Evolutionary conservation across 2,888 invertebrate species (phyloP), one percentile per base, ranked within the genome.

Genomic region (Lithophane ornitopus): DNA sequence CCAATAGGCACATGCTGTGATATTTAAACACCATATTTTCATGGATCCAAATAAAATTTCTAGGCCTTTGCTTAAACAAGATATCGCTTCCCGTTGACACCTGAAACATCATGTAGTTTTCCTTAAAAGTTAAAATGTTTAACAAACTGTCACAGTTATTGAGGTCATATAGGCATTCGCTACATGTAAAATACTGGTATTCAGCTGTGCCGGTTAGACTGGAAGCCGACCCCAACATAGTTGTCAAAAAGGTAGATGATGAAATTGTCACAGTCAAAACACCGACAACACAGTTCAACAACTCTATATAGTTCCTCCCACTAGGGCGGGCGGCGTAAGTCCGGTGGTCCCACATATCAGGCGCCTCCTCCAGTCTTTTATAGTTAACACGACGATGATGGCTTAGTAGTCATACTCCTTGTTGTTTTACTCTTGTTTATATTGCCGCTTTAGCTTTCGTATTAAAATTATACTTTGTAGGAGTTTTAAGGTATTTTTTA

Each of bases 271-370:
- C 85, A 89, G 78, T 41, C 49, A 81, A 56, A 49, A 1, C 11
- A 72, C 78, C 78, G 80, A 70, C 84, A 78, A 71, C 74, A 68
- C 22, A 80, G 16, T 69, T 54, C 34, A 74, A 22, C 87, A 39
- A 28, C 91, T 90, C 88, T 90, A 79, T 88, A 84, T 9, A 84
- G 6, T 68, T 88, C 67, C 54, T 28, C 52, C 72, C 56, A 73
- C 66, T 75, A 85, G 85, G 89, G 90, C 89, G 88, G 89, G 88
- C 89, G 89, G 88, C 90, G 91, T 92, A 90, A 93, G 93, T 91
- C 92, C 92, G 94, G 94, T 94, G 95, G 94, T 94, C 95, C 93
- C 93, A 94, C 94, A 95, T 94, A 94, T 95, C 94, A 94, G 87
- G 90, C 88, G 90, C 91, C 91, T 91, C 92, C 92, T 93, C 91